These are phyloP conservation scores for Trichogramma evanescens DNA, from an alignment of 2,888 invertebrate species.

Conservation along the genomic window DNA sequence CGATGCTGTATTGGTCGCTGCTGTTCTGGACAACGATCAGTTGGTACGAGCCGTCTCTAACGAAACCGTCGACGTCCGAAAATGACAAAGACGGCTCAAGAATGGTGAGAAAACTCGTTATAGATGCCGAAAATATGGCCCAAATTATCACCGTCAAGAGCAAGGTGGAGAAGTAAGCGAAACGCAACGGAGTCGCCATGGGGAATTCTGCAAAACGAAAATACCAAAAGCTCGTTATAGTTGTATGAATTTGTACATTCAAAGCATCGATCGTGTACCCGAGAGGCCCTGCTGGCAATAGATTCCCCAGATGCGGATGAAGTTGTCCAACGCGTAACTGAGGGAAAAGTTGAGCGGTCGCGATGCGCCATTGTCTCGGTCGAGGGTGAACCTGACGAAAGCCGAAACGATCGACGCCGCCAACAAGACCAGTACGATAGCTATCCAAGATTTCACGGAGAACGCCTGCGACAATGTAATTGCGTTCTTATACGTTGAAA, in stretches of 20 bases:
- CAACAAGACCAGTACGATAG: background rate
- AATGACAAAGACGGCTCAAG: constrained; percentile 30
- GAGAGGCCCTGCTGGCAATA: constrained; percentile 27
- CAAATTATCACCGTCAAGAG: constrained; percentile 28
- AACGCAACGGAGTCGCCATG: constrained; percentile 3
- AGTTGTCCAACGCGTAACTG: constrained; percentile 11
- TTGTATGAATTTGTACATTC: background rate
- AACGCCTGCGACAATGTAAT: constrained; percentile 4
- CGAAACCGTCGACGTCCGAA: constrained; percentile 31
- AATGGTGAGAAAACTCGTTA: constrained; percentile 32
- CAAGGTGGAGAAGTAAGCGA: constrained; percentile 12
- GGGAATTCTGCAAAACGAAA: constrained; percentile 8
- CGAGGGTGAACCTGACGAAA: background rate
- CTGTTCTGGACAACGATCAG: constrained; percentile 28
- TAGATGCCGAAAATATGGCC: constrained; percentile 35
- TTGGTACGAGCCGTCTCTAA: constrained; percentile 30
- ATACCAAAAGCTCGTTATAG: background rate
- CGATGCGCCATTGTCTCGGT: background rate
- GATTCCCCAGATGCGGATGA: constrained; percentile 21
- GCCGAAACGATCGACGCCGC: background rate
- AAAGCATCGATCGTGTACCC: constrained; percentile 4
- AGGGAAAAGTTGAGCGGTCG: background rate
- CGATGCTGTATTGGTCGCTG: constrained; percentile 29
- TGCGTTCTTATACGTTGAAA: background rate
- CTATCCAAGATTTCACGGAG: constrained; percentile 1